phyloP scores from a whole-genome alignment of 2,888 invertebrate genomes.

The Idaea biselata region DNA sequence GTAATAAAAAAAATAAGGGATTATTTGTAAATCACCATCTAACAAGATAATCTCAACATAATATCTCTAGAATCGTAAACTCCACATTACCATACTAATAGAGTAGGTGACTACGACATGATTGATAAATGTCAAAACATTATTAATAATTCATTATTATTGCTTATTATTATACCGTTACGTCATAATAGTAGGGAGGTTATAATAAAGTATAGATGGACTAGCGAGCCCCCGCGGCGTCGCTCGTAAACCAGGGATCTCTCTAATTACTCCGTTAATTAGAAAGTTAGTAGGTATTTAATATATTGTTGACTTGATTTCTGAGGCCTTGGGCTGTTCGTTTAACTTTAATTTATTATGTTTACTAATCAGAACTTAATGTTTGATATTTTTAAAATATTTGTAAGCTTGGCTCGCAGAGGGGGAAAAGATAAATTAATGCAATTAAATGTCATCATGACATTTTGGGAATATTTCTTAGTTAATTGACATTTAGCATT shows the following conservation, averaged over 20 bases:
- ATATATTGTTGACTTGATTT: background rate
- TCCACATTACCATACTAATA: background rate
- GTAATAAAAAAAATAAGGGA: background rate
- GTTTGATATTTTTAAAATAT: too few species aligned
- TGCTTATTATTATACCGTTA: background rate
- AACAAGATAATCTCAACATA: background rate
- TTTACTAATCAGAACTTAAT: background rate
- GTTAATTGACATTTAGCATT: too few species aligned
- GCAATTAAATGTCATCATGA: too few species aligned
- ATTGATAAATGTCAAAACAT: slow-evolving; percentile 7
- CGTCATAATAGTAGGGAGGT: background rate
- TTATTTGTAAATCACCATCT: background rate
- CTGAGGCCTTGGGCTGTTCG: background rate
- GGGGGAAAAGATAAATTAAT: too few species aligned
- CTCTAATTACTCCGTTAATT: slow-evolving; percentile 4
- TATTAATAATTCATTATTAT: slow-evolving; percentile 6
- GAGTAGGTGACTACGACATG: background rate
- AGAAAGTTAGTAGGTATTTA: background rate
- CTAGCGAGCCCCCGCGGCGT: background rate
- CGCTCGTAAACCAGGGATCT: background rate
- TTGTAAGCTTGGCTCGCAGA: too few species aligned
- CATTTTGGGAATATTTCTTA: too few species aligned
- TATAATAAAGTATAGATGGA: background rate
- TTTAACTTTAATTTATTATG: background rate
- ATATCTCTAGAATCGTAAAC: background rate